Conservation (phyloP, 2,113 vertebrate species). For the Xyrauchen texanus region DNA sequence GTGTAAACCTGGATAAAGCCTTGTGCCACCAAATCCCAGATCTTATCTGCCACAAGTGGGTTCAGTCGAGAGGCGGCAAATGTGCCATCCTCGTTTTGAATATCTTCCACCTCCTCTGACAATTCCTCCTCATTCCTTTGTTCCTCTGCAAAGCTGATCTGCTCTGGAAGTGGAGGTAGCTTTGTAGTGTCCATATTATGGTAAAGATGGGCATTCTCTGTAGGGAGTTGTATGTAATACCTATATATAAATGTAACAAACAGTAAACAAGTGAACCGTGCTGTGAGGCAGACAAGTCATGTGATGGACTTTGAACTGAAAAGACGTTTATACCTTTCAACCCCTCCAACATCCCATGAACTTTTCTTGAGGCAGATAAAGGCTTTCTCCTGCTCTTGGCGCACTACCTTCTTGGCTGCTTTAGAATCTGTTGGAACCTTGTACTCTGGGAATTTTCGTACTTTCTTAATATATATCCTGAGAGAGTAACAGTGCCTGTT, state of each 20-base stretch:
- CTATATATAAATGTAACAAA: slow-evolving; percentile 55
- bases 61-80: slow-evolving; percentile 79
- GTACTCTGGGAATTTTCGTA: slow-evolving; percentile 84
- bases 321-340: slow-evolving; percentile 73
- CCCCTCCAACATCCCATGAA: slow-evolving; percentile 76
- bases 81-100: slow-evolving; percentile 70
- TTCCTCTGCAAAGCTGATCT: slow-evolving; percentile 67
- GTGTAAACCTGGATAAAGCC: slow-evolving; percentile 82
- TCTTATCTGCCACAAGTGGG: slow-evolving; percentile 83
- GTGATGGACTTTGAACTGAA: neutral
- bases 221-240: slow-evolving; percentile 86
- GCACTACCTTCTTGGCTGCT: slow-evolving; percentile 84
- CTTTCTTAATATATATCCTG: slow-evolving; percentile 89
- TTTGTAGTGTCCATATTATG: slow-evolving; percentile 76
- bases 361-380: slow-evolving; percentile 84
- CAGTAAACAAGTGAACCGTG: neutral
- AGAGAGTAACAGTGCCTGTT: slow-evolving; percentile 18
- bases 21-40: slow-evolving; percentile 80
- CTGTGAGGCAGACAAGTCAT: neutral
- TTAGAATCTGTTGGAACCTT: slow-evolving; percentile 82
- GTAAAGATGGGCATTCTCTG: slow-evolving; percentile 84
- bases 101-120: slow-evolving; percentile 47
- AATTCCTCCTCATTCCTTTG: slow-evolving; percentile 68
- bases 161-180: slow-evolving; percentile 69
- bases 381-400: slow-evolving; percentile 85